Evolutionary conservation across 1,140 invertebrate genomes (phyloP).

Genomic region (Micrasema minimum): DNA sequence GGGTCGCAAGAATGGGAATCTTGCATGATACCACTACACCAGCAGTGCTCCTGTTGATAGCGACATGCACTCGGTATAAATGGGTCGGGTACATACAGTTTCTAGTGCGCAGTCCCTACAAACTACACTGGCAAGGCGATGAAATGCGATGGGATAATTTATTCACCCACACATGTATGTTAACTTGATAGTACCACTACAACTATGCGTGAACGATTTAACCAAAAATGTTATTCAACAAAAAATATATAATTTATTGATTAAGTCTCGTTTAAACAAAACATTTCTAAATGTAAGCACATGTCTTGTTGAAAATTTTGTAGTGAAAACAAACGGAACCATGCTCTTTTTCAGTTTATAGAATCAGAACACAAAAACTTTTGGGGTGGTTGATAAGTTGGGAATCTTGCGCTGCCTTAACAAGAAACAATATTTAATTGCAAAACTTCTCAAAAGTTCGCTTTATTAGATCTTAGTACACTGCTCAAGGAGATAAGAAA

Average conservation of each 20-base stretch:
- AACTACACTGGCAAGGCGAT: background rate
- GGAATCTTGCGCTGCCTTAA: conserved; percentile 17
- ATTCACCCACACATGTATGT: background rate
- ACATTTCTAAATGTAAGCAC: too few relatives aligned
- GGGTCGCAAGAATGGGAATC: conserved; percentile 97
- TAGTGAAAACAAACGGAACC: too few relatives aligned
- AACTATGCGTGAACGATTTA: too few relatives aligned
- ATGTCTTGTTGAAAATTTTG: too few relatives aligned
- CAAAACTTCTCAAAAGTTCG: conserved; percentile 6
- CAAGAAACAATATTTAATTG: conserved; percentile 21
- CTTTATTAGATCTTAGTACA: conserved; percentile 9
- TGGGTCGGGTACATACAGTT: too few relatives aligned
- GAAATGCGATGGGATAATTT: conserved; percentile 2
- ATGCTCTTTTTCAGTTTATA: too few relatives aligned
- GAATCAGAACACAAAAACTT: too few relatives aligned
- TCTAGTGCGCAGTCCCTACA: too few relatives aligned
- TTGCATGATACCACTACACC: conserved; percentile 98
- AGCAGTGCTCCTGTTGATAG: conserved; percentile 75
- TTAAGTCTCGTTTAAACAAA: too few relatives aligned
- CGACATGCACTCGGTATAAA: background rate
- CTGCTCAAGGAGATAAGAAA: background rate
- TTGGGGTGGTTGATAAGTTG: conserved; percentile 15
- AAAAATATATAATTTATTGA: too few relatives aligned
- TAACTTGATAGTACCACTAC: too few relatives aligned
- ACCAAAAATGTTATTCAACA: too few relatives aligned